phyloP scores from a whole-genome alignment of 2,888 invertebrate genomes.

The Acanthacorydalis orientalis region DNA sequence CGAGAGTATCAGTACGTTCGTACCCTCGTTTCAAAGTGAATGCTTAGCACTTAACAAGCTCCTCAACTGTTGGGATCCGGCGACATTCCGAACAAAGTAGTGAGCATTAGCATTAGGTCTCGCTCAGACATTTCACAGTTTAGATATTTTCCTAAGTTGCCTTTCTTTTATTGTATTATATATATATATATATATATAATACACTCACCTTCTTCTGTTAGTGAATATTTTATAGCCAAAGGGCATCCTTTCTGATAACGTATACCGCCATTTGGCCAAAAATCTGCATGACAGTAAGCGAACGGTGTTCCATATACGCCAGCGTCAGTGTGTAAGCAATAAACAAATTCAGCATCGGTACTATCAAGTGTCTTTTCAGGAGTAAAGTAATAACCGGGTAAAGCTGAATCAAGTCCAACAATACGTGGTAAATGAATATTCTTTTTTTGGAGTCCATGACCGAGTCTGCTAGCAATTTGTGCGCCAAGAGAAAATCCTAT shows the following conservation, averaged over 20 bases:
- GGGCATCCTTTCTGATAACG: neutral
- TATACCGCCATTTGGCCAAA: neutral
- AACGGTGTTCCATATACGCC: conserved; percentile 1
- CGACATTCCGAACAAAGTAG: no score
- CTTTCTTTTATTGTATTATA: no score
- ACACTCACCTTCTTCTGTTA: no score
- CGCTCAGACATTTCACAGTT: no score
- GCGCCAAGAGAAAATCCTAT: neutral
- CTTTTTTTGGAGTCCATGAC: neutral
- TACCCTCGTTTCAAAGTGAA: no score
- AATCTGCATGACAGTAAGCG: neutral
- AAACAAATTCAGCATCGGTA: neutral
- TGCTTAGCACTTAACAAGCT: no score
- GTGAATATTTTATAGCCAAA: neutral
- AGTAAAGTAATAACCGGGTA: neutral
- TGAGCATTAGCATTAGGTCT: no score
- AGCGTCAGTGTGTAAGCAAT: neutral
- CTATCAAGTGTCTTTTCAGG: neutral
- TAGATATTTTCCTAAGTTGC: no score
- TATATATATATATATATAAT: no score
- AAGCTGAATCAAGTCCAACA: neutral
- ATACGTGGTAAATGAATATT: neutral
- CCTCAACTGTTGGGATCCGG: no score
- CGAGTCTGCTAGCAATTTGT: neutral
- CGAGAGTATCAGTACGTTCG: no score